Percentiles rank a stretch among this genome's conserved stretches.
Conservation (phyloP, 53 echinoderm and acorn worm genomes). For the Luidia sarsii region DNA sequence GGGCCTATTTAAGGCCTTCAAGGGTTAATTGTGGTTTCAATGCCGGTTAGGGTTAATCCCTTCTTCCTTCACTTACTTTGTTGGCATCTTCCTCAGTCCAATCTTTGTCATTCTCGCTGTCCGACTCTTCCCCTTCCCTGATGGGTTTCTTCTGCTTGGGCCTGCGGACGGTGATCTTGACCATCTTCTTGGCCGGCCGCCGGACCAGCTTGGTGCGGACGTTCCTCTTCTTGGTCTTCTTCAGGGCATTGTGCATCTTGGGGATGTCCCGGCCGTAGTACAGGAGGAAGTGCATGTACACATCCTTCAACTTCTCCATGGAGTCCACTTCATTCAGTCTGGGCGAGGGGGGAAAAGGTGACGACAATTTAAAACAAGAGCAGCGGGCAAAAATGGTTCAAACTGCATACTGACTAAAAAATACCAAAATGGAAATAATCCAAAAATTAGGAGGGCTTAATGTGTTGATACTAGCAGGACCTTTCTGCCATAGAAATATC, state of each 20-base stretch:
- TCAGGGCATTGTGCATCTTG: constrained; percentile 87
- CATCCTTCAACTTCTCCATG: constrained; percentile 90
- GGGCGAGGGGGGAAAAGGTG: too few species aligned
- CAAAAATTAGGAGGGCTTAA: too few species aligned
- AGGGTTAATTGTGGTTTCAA: too few species aligned
- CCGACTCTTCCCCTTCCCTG: constrained; percentile 46
- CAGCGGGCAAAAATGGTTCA: too few species aligned
- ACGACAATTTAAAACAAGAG: too few species aligned
- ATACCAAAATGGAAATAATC: too few species aligned
- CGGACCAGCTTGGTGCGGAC: constrained; percentile 48
- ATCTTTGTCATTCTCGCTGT: constrained; percentile 48
- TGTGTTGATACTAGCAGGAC: too few species aligned
- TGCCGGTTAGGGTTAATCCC: not conserved
- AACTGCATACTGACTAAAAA: too few species aligned
- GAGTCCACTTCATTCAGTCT: constrained; percentile 91
- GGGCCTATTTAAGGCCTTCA: too few species aligned
- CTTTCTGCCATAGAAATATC: too few species aligned
- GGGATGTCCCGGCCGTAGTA: constrained; percentile 98
- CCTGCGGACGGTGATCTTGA: constrained; percentile 62
- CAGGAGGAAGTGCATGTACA: constrained; percentile 94
- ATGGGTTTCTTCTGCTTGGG: constrained; percentile 35
- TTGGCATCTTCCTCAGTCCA: constrained; percentile 57
- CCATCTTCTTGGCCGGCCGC: constrained; percentile 48
- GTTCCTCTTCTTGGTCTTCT: constrained; percentile 70
- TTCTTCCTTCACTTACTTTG: constrained; percentile 10